These are phyloP conservation scores for Dasysyrphus albostriatus DNA, from an alignment of 2,888 invertebrate genomes.

Conservation along the genomic window DNA sequence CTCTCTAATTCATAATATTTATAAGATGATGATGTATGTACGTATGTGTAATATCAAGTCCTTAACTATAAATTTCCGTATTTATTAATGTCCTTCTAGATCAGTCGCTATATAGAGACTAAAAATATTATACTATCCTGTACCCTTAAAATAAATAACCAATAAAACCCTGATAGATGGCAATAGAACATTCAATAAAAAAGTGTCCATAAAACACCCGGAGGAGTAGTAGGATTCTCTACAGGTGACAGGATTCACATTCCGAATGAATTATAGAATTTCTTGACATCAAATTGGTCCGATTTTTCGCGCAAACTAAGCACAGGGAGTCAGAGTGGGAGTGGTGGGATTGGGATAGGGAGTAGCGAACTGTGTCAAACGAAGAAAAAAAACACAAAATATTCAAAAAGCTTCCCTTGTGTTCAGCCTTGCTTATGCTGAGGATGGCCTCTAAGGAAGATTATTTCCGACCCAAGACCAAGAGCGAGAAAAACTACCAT, in stretches of 20 bases:
- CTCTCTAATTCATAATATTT: background rate
- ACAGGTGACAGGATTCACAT: conserved; percentile 40
- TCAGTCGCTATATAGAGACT: background rate
- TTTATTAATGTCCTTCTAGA: conserved; percentile 14
- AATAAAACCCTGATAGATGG: conserved; percentile 32
- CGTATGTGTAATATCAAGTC: background rate
- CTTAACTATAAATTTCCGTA: background rate
- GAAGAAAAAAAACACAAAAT: background rate
- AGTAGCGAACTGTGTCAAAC: background rate
- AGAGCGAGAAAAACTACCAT: background rate
- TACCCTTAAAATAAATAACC: conserved; percentile 31
- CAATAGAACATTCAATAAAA: conserved; percentile 30
- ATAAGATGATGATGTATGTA: background rate
- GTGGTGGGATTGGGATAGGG: background rate
- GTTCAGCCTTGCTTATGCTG: background rate
- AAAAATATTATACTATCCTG: conserved; percentile 11
- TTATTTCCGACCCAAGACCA: conserved; percentile 35
- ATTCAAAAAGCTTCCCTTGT: conserved; percentile 10
- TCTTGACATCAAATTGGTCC: conserved; percentile 41
- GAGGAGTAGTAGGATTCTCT: conserved; percentile 1
- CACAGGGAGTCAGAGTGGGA: background rate
- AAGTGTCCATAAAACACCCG: conserved; percentile 16
- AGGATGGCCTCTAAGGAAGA: conserved; percentile 28
- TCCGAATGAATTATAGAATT: conserved; percentile 38
- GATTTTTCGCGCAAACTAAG: conserved; percentile 39